A percentile compares a stretch with the other conserved stretches of the same genome.
Conservation (phyloP, 2,888 invertebrate genomes). For the Synanthedon formicaeformis region DNA sequence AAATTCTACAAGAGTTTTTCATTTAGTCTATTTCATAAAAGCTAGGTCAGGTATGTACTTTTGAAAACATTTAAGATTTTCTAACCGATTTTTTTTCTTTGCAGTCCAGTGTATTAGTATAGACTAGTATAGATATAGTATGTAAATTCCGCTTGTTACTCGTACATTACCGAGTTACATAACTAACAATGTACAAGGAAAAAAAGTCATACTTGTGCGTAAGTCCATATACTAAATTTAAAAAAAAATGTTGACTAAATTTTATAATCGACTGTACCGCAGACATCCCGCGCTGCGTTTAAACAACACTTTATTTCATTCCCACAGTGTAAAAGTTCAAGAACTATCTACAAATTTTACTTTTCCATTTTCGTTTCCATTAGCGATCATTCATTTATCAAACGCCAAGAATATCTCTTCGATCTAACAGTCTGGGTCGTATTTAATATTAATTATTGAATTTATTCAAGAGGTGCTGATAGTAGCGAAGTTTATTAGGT, state of each 20-base stretch:
- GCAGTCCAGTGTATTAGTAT: too few relatives aligned
- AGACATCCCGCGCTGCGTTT: slow-evolving; percentile 23
- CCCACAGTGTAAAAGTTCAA: slow-evolving; percentile 33
- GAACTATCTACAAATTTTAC: slow-evolving; percentile 25
- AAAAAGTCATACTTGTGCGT: too few relatives aligned
- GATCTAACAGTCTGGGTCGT: slow-evolving; percentile 24
- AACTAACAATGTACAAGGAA: too few relatives aligned
- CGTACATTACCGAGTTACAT: too few relatives aligned
- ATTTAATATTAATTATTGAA: slow-evolving; percentile 35
- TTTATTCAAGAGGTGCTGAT: slow-evolving; percentile 25
- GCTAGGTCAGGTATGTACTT: too few relatives aligned
- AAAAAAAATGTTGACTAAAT: neutral
- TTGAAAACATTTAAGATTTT: too few relatives aligned
- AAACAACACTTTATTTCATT: slow-evolving; percentile 37
- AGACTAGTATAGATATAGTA: too few relatives aligned
- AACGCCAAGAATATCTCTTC: slow-evolving; percentile 39
- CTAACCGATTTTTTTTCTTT: too few relatives aligned
- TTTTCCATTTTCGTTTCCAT: slow-evolving; percentile 9
- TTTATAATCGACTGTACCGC: slow-evolving; percentile 19
- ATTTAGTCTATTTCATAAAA: too few relatives aligned
- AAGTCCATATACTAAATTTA: too few relatives aligned
- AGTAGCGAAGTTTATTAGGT: slow-evolving; percentile 6
- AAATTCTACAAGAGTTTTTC: too few relatives aligned
- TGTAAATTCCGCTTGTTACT: too few relatives aligned
- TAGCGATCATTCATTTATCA: slow-evolving; percentile 46